Percentiles rank a stretch among this genome's conserved stretches.
Conservation (phyloP, 2,113 vertebrate genomes). For the Orcinus orca region DNA sequence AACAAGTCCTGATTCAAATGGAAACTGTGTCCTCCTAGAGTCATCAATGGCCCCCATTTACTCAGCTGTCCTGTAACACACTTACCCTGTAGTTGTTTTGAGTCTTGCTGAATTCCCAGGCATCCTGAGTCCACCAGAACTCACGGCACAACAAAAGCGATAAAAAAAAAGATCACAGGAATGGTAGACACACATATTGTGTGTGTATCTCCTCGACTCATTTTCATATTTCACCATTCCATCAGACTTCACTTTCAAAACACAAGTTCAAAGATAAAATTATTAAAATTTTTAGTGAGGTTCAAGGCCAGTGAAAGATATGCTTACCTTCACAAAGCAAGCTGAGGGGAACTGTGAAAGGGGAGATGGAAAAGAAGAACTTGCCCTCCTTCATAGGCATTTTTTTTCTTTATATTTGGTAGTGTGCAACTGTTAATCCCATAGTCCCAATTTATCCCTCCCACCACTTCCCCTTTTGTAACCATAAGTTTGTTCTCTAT, state of each 20-base stretch:
- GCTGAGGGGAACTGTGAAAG: neutral
- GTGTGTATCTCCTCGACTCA: rapidly evolving
- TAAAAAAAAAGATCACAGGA: neutral
- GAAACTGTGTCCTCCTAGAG: neutral
- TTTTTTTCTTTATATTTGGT: neutral
- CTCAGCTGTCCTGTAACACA: neutral
- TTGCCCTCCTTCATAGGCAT: neutral
- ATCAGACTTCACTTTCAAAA: neutral
- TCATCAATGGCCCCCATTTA: too few species aligned
- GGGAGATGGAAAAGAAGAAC: neutral
- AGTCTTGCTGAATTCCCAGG: neutral
- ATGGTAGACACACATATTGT: neutral
- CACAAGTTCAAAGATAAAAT: neutral
- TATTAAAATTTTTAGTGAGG: neutral
- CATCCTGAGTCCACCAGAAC: neutral
- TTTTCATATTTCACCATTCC: neutral
- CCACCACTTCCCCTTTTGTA: neutral
- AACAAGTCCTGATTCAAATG: neutral
- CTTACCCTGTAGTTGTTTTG: neutral
- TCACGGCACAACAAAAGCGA: neutral
- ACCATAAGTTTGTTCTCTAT: neutral
- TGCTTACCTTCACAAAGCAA: neutral
- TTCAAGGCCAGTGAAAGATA: too few species aligned
- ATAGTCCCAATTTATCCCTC: neutral
- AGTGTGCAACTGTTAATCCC: neutral